Base-by-base conservation (phyloP, 2,113 vertebrate genomes). In the Sebastes schlegelii region DNA sequence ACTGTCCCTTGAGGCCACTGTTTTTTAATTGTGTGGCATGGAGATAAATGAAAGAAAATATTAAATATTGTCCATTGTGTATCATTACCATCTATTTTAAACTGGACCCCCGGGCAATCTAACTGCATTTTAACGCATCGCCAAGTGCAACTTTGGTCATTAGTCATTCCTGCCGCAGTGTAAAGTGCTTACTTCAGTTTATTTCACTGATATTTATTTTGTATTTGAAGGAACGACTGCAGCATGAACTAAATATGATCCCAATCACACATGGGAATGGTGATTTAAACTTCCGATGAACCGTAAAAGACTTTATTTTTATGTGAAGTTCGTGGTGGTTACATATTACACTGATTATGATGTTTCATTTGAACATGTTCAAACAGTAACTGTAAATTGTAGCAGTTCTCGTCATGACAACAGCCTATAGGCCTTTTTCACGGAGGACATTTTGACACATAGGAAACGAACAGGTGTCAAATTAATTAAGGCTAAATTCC, bases 111-210 rank as follows among this genome's bases (percentile, higher is more conserved):
- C 7, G 45, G 48, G 23, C 40, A 21, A 34, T 34, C 3, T 4
- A 34, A 34, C 34, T 34, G 34, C 34, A 34, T 34, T 34, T 34
- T 34, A 34, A 75, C 4, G 2, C 26, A 62, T 19, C 1, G 1
- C 17, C 17, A 42, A 42, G 26, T 14, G 13, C 23, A 73, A 46
- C 65, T 67, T 67, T 74, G 61, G 17, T 48, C 68, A 54, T 79
- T 78, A 80, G n/a, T 71, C 43, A 54, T 34, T 69, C 62, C 60
- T 81, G 74, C 21, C 2, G 52, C n/a, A 82, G 74, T 64, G 71
- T 58, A 60, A 80, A 86, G 62, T 63, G 60, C 69, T 83, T 70
- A 68, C 62, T 46, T 73, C 57, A 74, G 75, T 76, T 72, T 11
- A 71, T 91, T 74, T 77, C 26, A 23, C 66, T 21, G 43, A 51